These are phyloP conservation scores for Campoletis raptor DNA, from an alignment of 2,888 invertebrate genomes.

Conservation along the genomic window DNA sequence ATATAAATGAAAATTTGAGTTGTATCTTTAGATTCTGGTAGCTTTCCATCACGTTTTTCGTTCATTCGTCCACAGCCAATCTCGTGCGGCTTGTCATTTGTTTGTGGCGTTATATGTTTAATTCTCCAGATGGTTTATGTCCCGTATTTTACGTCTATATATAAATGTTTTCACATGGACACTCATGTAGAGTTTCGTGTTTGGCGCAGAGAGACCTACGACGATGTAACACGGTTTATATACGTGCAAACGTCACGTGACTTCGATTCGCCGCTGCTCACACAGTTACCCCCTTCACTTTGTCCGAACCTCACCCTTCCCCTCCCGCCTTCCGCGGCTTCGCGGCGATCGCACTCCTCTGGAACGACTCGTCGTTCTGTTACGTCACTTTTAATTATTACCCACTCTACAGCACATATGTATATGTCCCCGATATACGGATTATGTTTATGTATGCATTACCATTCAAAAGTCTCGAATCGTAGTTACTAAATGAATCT, in stretches of 20 bases:
- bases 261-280: conserved; percentile 28
- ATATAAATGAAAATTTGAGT: conserved; percentile 22
- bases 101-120: not conserved
- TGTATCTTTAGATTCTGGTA: conserved; percentile 14
- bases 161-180: conserved; percentile 2
- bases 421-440: not conserved
- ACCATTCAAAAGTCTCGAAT: conserved; percentile 6
- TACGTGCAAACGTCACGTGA: conserved; percentile 27
- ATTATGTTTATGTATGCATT: not conserved
- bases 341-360: conserved; percentile 46
- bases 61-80: conserved; percentile 13
- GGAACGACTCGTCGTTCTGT: conserved; percentile 62
- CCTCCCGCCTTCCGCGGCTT: conserved; percentile 26
- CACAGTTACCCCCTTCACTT: conserved; percentile 45
- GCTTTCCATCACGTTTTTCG: conserved; percentile 55
- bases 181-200: conserved; percentile 9
- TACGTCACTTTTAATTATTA: conserved; percentile 72
- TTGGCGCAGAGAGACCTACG: not conserved
- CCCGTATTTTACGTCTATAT: conserved; percentile 15
- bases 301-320: not conserved
- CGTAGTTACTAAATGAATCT: not conserved
- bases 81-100: conserved; percentile 5
- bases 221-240: not conserved
- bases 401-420: conserved; percentile 10
- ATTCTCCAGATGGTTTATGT: conserved; percentile 20